These are phyloP conservation scores for Arctopsyche grandis DNA, from an alignment of 1,140 invertebrate genomes.

Conservation along the genomic window DNA sequence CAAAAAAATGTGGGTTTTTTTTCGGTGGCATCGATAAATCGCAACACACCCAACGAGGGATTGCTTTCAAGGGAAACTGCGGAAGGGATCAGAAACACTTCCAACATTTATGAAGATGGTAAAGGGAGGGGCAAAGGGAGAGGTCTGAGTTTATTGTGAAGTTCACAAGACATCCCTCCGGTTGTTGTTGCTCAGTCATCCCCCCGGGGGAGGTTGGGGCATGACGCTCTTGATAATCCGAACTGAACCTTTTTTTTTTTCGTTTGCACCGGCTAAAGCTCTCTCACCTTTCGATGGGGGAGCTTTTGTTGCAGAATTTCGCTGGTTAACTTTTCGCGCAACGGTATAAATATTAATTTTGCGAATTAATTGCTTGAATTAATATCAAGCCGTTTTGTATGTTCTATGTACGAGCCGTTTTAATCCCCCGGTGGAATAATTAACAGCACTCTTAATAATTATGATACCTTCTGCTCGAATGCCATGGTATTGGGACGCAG, in stretches of 20 bases:
- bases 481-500: conserved; percentile 9
- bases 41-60: conserved; percentile 13
- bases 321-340: neutral
- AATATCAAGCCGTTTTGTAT: neutral
- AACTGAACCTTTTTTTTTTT: conserved; percentile 24
- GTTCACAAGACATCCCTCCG: conserved; percentile 22
- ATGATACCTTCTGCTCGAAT: conserved; percentile 31
- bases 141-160: conserved; percentile 31
- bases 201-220: conserved; percentile 4
- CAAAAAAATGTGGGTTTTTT: neutral
- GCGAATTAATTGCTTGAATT: neutral
- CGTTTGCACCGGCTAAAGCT: neutral
- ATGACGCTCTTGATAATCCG: conserved; percentile 20
- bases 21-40: neutral
- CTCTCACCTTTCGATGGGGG: neutral
- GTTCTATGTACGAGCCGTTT: neutral
- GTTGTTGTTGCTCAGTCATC: neutral
- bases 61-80: neutral
- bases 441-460: conserved; percentile 36
- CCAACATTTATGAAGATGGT: conserved; percentile 20
- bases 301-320: neutral
- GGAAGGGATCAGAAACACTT: conserved; percentile 26
- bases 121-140: neutral
- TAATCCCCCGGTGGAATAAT: conserved; percentile 22
- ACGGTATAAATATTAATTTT: conserved; percentile 7